phyloP scores from a whole-genome alignment of 2,888 invertebrate species.

The Coenonympha glycerion region DNA sequence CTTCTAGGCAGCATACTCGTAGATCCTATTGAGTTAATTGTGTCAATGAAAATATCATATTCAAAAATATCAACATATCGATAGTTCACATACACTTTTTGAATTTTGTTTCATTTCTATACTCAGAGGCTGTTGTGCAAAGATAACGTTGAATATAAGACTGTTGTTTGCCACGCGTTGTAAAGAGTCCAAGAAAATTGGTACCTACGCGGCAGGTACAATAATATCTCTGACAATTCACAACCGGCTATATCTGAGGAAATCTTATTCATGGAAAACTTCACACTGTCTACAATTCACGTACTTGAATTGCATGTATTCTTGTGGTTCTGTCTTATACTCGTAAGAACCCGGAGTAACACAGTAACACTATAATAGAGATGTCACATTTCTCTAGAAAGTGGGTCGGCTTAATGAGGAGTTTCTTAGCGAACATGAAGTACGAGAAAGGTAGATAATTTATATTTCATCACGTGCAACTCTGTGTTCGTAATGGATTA shows the following conservation, averaged over 20 bases:
- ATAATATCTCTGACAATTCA: neutral
- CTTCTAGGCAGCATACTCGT: too few relatives aligned
- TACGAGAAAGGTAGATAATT: constrained; percentile 35
- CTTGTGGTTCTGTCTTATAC: constrained; percentile 24
- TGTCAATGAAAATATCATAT: too few relatives aligned
- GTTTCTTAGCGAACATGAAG: constrained; percentile 40
- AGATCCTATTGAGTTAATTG: too few relatives aligned
- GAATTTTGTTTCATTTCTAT: too few relatives aligned
- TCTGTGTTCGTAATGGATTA: neutral
- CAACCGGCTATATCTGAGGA: neutral
- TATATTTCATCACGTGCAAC: neutral
- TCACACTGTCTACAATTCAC: neutral
- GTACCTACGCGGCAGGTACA: too few relatives aligned
- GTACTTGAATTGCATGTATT: neutral
- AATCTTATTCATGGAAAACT: neutral
- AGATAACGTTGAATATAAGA: too few relatives aligned
- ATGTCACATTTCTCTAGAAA: constrained; percentile 55
- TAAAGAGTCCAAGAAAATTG: too few relatives aligned
- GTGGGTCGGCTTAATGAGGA: constrained; percentile 46
- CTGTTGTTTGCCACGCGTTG: too few relatives aligned
- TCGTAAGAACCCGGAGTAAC: constrained; percentile 29
- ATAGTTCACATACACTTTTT: too few relatives aligned
- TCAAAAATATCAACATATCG: too few relatives aligned
- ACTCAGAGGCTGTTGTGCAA: too few relatives aligned
- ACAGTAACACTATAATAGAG: too few relatives aligned